Base-by-base conservation (phyloP, 1,140 invertebrate genomes). In the Lepidotrigona ventralis region DNA sequence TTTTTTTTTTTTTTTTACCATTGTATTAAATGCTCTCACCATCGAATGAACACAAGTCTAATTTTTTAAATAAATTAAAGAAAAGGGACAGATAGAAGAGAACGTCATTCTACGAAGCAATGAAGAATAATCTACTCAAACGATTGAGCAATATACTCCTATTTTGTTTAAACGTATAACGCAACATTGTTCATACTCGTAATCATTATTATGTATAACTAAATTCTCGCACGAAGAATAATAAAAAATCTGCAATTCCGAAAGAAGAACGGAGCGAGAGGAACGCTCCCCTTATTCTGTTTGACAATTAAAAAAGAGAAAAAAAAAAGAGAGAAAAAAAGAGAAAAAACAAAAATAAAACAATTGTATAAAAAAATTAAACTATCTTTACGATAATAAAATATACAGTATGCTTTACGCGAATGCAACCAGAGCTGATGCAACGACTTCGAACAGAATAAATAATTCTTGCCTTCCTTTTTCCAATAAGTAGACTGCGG, bases 361-460 rank as follows among this genome's bases (percentile, higher is more conserved):
- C 71, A 46, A 17, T 69, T 71, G 64, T 83, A 78, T 83, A 83
- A 83, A 83, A 63, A 83, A 83, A 82, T 83, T 83, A 82, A 84
- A 85, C 86, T 82, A 86, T 64, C 58, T 70, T 79, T 79, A 68
- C 66, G 77, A 63, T 87, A 82, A 73, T 72, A 82, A 80, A 70
- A 79, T 79, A 9, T 83, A 79, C 80, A 60, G 79, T 70, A 73
- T 23, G 11, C 51, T 56, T 26, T 79, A 73, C 19, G 8, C 46
- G 46, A n/a, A 39, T 54, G 75, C 74, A 60, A 78, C 81, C 81
- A 69, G 63, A 15, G 12, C 54, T 46, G 39, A 46, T 8, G 39
- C 39, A 46, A 15, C 23, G 26, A 26, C 14, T 2, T 19, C 12
- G 4, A 26, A 23, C 51, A 29, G 46, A 39, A 29, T 70, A 77